Conservation (phyloP, 2,113 vertebrate genomes). For the Chaenogobius annularis region DNA sequence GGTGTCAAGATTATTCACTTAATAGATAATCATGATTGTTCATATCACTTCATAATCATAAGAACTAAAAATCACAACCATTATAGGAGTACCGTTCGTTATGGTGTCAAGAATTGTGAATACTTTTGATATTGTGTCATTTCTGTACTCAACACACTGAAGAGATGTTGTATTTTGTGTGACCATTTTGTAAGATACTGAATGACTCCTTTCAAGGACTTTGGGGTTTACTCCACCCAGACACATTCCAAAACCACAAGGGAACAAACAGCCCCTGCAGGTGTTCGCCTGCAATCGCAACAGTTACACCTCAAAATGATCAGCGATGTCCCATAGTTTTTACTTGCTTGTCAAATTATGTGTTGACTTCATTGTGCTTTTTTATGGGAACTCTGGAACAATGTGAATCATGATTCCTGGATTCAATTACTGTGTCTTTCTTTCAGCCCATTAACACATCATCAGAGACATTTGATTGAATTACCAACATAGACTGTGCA, state of each 20-base stretch:
- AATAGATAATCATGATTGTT: not conserved
- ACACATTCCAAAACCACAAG: slow-evolving; percentile 51
- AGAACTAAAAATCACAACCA: not conserved
- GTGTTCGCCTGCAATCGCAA: slow-evolving; percentile 10
- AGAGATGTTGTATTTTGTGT: slow-evolving; percentile 5
- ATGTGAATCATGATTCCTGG: not conserved
- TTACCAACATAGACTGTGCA: not conserved
- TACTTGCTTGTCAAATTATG: not conserved
- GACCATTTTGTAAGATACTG: slow-evolving; percentile 31
- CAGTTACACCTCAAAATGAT: not conserved
- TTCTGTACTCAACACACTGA: not conserved
- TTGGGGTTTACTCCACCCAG: slow-evolving; percentile 27
- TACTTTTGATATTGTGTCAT: not conserved
- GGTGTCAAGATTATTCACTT: not conserved
- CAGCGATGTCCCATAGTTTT: not conserved
- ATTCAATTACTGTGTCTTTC: not conserved
- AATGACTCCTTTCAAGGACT: slow-evolving; percentile 65
- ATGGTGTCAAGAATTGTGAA: not conserved
- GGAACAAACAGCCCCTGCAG: slow-evolving; percentile 41
- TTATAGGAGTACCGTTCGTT: not conserved
- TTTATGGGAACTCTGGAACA: not conserved
- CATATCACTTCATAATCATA: not conserved
- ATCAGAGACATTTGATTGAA: slow-evolving; percentile 6
- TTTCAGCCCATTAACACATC: slow-evolving; percentile 4
- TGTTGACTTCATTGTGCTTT: not conserved